A percentile compares a stretch with the other conserved stretches of the same genome.
These are phyloP conservation scores for Amphiprion clarkii DNA, from an alignment of 2,797 vertebrate species.

Conservation along the genomic window DNA sequence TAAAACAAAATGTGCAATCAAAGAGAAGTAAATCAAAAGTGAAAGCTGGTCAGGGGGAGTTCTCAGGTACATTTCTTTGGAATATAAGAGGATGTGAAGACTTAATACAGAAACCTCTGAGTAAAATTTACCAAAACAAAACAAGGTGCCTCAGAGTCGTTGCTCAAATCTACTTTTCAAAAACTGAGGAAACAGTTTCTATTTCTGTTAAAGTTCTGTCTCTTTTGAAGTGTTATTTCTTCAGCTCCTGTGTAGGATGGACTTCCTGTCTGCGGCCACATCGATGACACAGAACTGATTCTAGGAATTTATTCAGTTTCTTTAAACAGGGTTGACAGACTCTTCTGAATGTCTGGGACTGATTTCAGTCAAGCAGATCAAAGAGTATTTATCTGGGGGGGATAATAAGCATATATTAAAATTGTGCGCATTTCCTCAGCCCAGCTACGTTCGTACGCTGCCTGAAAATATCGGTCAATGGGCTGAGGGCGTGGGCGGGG, in stretches of 20 bases:
- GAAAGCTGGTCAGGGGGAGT: neutral
- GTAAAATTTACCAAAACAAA: too few relatives aligned
- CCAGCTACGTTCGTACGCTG: neutral
- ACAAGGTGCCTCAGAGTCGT: too few relatives aligned
- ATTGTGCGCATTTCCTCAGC: neutral
- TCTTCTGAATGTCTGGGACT: neutral
- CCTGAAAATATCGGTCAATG: constrained; percentile 44
- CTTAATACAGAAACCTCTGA: neutral
- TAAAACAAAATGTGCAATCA: too few relatives aligned
- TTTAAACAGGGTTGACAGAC: neutral
- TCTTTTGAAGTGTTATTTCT: neutral
- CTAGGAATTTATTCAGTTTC: neutral
- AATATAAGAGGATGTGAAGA: neutral
- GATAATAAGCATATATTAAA: neutral
- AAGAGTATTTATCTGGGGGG: neutral
- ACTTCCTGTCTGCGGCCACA: constrained; percentile 6
- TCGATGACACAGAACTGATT: neutral
- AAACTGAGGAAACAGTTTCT: neutral
- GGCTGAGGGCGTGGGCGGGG: constrained; percentile 34
- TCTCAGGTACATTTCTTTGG: neutral
- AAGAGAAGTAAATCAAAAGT: neutral
- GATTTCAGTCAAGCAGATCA: neutral
- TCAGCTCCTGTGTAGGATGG: neutral
- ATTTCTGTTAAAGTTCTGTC: neutral
- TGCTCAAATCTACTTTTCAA: too few relatives aligned